Evolutionary conservation across 2,888 invertebrate genomes (phyloP).

Genomic region (Tridacna crocea): DNA sequence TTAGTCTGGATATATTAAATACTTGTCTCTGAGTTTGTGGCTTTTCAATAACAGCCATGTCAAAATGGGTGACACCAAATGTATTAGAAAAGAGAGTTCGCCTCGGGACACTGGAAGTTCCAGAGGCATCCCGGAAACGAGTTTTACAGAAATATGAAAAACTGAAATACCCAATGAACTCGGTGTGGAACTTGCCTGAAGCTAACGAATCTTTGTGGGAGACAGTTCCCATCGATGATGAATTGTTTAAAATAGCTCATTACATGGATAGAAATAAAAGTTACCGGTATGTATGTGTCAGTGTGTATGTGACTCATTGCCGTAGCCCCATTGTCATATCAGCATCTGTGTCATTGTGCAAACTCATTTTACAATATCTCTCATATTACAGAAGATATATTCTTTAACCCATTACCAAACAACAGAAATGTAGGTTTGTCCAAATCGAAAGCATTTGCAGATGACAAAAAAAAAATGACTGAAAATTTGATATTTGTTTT

Average conservation of each 20-base stretch:
- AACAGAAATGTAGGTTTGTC: no score
- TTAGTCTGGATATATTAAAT: no score
- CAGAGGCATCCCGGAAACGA: conserved; percentile 32
- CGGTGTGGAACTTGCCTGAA: conserved; percentile 58
- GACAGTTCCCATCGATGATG: conserved; percentile 60
- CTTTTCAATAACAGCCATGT: not conserved
- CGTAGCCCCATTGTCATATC: no score
- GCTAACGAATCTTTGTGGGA: conserved; percentile 56
- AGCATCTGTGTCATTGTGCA: no score
- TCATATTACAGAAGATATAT: not conserved
- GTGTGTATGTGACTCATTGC: not conserved
- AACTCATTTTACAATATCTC: not conserved
- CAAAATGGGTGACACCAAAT: conserved; percentile 44
- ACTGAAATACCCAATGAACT: conserved; percentile 54
- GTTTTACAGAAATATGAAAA: conserved; percentile 47
- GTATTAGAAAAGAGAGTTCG: conserved; percentile 51
- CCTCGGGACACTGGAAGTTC: conserved; percentile 47
- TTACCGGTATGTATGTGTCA: conserved; percentile 44
- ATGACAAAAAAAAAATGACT: no score
- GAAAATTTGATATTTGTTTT: no score
- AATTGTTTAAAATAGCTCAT: conserved; percentile 57
- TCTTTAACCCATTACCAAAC: not conserved
- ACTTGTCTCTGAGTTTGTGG: no score
- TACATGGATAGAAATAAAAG: conserved; percentile 63
- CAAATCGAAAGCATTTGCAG: no score